phyloP scores from a whole-genome alignment of 2,888 invertebrate species.

The Osmoderma eremita region DNA sequence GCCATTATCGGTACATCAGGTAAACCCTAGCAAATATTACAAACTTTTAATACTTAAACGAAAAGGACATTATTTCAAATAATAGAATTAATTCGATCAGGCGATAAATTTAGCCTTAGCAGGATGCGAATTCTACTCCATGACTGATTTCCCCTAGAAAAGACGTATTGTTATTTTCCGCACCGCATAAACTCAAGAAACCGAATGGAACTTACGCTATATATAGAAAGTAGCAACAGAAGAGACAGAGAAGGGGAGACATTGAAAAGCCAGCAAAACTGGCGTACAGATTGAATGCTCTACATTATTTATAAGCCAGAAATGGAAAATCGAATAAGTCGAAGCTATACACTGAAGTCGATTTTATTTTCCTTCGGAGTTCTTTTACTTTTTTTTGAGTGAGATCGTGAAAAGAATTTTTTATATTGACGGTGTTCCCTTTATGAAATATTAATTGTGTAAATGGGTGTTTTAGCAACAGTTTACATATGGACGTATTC shows the following conservation, averaged over 20 bases:
- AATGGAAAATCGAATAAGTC: slow-evolving; percentile 42
- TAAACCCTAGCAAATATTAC: not conserved
- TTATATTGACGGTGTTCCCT: slow-evolving; percentile 25
- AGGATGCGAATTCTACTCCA: slow-evolving; percentile 18
- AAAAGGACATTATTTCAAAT: slow-evolving; percentile 17
- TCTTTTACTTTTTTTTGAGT: slow-evolving; percentile 15
- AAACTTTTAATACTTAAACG: slow-evolving; percentile 2
- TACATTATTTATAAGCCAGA: slow-evolving; percentile 42
- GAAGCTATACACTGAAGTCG: slow-evolving; percentile 26
- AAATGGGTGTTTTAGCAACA: slow-evolving; percentile 4
- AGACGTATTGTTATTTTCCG: slow-evolving; percentile 42
- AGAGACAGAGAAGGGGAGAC: slow-evolving; percentile 21
- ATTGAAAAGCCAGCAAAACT: slow-evolving; percentile 33
- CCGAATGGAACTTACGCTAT: slow-evolving; percentile 11
- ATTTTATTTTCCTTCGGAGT: slow-evolving; percentile 28
- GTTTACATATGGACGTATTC: not conserved
- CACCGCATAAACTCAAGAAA: slow-evolving; percentile 26
- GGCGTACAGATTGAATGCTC: slow-evolving; percentile 39
- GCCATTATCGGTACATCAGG: no score
- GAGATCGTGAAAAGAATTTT: slow-evolving; percentile 28
- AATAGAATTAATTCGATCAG: slow-evolving; percentile 24
- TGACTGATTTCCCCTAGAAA: slow-evolving; percentile 40
- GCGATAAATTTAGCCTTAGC: slow-evolving; percentile 20
- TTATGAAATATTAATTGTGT: slow-evolving; percentile 8
- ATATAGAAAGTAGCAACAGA: slow-evolving; percentile 8